Evolutionary conservation across 2,113 vertebrate genomes (phyloP), one percentile per base, ranked within the genome.

Genomic region (Puntigrus tetrazona): DNA sequence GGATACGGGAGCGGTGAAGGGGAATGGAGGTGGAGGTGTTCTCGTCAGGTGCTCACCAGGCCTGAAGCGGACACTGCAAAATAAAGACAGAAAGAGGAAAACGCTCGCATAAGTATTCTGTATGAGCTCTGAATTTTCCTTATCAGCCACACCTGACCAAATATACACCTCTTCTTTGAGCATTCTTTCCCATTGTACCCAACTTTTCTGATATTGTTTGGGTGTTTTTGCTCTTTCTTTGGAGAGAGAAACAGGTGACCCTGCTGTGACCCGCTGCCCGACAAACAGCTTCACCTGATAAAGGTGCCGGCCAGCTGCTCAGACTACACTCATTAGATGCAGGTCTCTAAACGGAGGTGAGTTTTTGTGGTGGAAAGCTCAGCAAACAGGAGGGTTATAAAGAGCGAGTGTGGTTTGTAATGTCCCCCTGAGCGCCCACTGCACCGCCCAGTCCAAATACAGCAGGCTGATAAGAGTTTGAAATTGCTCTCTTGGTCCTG

Each of bases 1-100:
- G 89, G 93, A 91, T 90, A 91, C 93, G 50, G 74, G 61, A 16
- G 89, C 87, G 91, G 92, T 84, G 94, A 86, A 76, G 90, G 93
- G 93, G 93, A 67, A 45, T 94, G 94, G 95, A 92, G 96, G 27
- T 16, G 2, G 27, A 25, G 38, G 95, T 89, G 92, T 91, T 89
- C 94, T 94, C 91, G 82, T 93, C 94, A 91, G 92, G 89, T 88
- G 90, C 95, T 99, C 97, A 99, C 98, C 98, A 99, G 87, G 98
- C 98, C 94, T 98, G 97, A 88, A 99, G 95, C 89, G 98, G 98
- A 95, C 98, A 99, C 98, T 99, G 94, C 13, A 86, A 88, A 76
- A 92, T 84, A 84, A 87, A 78, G 82, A 85, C 84, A 73, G 83
- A 86, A 77, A 81, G 29, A 83, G 83, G 85, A 85, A n/a, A 90